Evolutionary conservation across 2,888 invertebrate species (phyloP), one percentile per base, ranked within the genome.

Genomic region (Tribolium freemani): DNA sequence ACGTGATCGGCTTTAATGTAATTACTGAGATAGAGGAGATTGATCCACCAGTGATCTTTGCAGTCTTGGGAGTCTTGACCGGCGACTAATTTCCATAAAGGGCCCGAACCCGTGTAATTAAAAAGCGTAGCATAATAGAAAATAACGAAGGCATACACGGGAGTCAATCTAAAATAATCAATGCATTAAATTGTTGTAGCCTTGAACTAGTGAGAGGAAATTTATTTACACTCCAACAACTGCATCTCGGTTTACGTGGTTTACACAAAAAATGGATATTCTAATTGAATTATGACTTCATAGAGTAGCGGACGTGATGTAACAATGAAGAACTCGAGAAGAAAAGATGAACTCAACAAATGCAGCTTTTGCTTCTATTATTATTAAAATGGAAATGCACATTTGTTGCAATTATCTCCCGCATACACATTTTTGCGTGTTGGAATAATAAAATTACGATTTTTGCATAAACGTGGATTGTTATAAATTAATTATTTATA

Each of bases 11-110:
- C 86, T 75, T 90, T 88, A 3, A 91, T 83, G 75, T 91, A 91
- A 80, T 91, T 92, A 81, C 85, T 89, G 31, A 91, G 80, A 87
- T 91, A 91, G 0, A 91, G 84, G 0, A 91, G 79, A 79, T 89
- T 91, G 0, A 89, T 82, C 91, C 91, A 91, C 91, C 91, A 91
- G 80, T 90, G 90, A 67, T 88, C 85, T 44, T 87, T 84, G 76
- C 92, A 92, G 16, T 87, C 86, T 0, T 82, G 84, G 0, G 88
- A 87, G 72, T 91, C 90, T 0, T 79, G 84, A 0, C 86, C 86
- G 5, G 89, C 84, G 0, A 88, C 85, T 1, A 87, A 80, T 78
- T 88, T 87, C 91, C 91, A 91, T 10, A 91, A 80, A 0, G 92
- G 92, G 0, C 92, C 92, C 1, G 88, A 86, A 0, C 91, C 91